Conservation (phyloP, 2,797 vertebrate species). For the Pangasius larnaudii region DNA sequence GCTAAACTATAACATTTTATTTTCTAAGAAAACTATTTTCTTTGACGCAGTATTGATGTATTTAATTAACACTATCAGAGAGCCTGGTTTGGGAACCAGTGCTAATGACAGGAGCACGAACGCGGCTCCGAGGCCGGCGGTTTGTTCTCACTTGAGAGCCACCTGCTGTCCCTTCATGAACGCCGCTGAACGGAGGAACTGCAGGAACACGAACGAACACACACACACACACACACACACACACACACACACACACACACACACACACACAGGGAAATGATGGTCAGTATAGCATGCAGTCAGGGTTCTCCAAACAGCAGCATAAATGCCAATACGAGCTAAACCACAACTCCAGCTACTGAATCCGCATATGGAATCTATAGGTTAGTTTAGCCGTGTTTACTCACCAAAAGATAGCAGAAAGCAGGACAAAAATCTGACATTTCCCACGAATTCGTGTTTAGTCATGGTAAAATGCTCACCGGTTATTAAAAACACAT, state of each 20-base stretch:
- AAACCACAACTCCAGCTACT: not conserved
- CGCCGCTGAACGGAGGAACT: not conserved
- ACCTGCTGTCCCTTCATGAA: slow-evolving; percentile 16
- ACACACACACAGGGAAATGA: not conserved
- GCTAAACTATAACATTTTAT: not conserved
- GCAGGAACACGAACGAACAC: not conserved
- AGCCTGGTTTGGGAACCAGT: not conserved
- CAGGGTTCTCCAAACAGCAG: not conserved
- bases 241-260: not conserved
- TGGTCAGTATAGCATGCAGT: not conserved
- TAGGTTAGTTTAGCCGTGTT: not conserved
- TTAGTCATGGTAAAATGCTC: not conserved
- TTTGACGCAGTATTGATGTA: not conserved
- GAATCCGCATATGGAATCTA: not conserved
- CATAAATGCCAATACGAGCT: no score
- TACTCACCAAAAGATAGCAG: slow-evolving; percentile 41
- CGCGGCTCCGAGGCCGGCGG: not conserved
- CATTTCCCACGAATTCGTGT: not conserved
- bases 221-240: not conserved
- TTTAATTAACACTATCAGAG: no score
- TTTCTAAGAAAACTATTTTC: not conserved
- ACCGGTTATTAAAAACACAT: not conserved
- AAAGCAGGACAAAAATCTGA: slow-evolving; percentile 26
- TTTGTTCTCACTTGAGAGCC: slow-evolving; percentile 33
- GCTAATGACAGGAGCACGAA: not conserved